Conservation (phyloP, 2,113 vertebrate genomes). For the Oncorhynchus keta region DNA sequence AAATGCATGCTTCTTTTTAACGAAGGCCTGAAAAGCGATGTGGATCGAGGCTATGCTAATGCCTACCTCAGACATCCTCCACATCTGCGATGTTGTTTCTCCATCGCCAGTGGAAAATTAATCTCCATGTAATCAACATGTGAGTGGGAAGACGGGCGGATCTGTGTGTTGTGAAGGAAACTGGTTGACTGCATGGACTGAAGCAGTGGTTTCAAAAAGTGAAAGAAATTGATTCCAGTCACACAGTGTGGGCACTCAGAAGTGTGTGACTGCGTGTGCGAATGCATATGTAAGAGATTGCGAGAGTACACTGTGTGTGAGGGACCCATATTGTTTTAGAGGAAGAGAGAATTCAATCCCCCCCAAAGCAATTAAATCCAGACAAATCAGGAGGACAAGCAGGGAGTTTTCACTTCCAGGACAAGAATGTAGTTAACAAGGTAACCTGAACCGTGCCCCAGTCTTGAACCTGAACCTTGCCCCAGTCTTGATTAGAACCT, state of each 20-base stretch:
- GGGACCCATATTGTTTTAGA: conserved; percentile 11
- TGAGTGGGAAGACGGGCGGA: conserved; percentile 17
- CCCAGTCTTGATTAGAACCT: too few relatives aligned
- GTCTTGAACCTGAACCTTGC: too few relatives aligned
- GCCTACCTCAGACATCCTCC: not conserved
- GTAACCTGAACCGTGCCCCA: conserved; percentile 12
- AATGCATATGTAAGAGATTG: not conserved
- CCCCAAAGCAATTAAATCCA: conserved; percentile 25
- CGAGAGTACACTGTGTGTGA: not conserved
- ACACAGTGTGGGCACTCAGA: conserved; percentile 7
- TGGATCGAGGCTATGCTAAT: not conserved
- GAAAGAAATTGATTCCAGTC: too few relatives aligned
- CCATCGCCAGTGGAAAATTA: conserved; percentile 21
- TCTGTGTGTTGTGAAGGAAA: conserved; percentile 22
- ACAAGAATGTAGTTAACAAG: conserved; percentile 36
- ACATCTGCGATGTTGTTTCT: not conserved
- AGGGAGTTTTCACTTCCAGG: conserved; percentile 35
- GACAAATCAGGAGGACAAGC: conserved; percentile 45
- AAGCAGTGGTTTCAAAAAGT: not conserved
- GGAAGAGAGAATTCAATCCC: conserved; percentile 8
- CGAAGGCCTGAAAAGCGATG: conserved; percentile 4
- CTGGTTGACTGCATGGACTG: not conserved
- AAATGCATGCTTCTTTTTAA: conserved; percentile 14
- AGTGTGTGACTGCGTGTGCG: not conserved
- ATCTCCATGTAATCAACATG: conserved; percentile 34